Conservation (phyloP, 2,797 vertebrate genomes). For the Masticophis lateralis region DNA sequence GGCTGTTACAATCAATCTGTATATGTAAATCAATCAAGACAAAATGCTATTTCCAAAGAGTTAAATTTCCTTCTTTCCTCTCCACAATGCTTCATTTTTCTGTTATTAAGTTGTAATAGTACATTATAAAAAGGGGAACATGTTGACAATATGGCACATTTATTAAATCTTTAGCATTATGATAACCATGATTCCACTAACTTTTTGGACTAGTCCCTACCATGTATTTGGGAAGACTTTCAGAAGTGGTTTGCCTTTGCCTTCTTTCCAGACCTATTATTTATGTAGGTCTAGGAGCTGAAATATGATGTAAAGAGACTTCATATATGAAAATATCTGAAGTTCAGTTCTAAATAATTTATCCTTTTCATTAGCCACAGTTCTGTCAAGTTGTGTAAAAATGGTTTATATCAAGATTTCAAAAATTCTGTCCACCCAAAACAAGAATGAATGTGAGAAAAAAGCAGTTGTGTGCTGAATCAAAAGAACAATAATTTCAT, state of each 20-base stretch:
- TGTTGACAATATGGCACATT: not conserved
- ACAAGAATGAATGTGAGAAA: not conserved
- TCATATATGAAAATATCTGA: slow-evolving; percentile 12
- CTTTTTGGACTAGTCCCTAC: not conserved
- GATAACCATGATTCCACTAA: not conserved
- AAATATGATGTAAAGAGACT: not conserved
- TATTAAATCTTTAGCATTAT: slow-evolving; percentile 12
- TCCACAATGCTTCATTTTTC: not conserved
- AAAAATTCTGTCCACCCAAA: not conserved
- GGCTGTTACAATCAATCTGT: not conserved
- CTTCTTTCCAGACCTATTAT: not conserved
- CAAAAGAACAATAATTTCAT: not conserved
- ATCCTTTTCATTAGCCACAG: not conserved
- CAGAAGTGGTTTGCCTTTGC: not conserved
- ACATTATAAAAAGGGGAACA: not conserved
- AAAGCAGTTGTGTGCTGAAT: not conserved
- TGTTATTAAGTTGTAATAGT: not conserved
- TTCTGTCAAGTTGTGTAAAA: not conserved
- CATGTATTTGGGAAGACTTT: not conserved
- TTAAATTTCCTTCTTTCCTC: not conserved
- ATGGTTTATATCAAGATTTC: not conserved
- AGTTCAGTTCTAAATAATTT: slow-evolving; percentile 5
- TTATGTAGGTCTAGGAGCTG: slow-evolving; percentile 10
- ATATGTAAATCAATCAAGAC: not conserved
- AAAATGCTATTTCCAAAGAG: not conserved